phyloP scores from a whole-genome alignment of 2,888 invertebrate genomes.

The Acheta domesticus region DNA sequence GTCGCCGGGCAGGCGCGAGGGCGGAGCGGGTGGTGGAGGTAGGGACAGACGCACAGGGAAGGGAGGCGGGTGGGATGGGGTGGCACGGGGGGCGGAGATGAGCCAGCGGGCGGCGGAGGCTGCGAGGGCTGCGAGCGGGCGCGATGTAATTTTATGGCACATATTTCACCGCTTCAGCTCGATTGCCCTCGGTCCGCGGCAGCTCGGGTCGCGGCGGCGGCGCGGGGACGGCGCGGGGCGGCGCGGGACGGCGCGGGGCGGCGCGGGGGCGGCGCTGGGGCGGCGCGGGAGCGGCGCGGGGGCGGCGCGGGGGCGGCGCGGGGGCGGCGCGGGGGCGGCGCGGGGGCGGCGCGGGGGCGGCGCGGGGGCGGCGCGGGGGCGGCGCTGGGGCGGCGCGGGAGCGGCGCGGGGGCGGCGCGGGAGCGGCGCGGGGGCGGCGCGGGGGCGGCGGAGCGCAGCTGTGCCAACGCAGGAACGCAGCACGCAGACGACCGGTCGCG shows the following conservation, averaged over 20 bases:
- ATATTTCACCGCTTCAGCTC: constrained; percentile 2
- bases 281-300: background rate
- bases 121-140: too few relatives aligned
- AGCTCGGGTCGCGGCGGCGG: background rate
- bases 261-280: background rate
- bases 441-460: too few relatives aligned
- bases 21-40: too few relatives aligned
- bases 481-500: too few relatives aligned
- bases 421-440: background rate
- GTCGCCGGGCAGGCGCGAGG: too few relatives aligned
- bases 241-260: background rate
- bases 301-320: background rate
- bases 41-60: too few relatives aligned
- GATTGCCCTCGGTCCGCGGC: background rate
- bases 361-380: background rate
- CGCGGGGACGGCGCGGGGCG: background rate
- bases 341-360: background rate
- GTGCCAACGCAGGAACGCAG: too few relatives aligned
- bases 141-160: background rate
- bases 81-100: too few relatives aligned
- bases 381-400: too few relatives aligned
- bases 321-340: too few relatives aligned
- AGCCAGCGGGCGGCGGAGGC: too few relatives aligned
- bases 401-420: background rate
- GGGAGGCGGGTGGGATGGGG: too few relatives aligned